Conservation (phyloP, 2,113 vertebrate species). For the Propithecus coquereli region DNA sequence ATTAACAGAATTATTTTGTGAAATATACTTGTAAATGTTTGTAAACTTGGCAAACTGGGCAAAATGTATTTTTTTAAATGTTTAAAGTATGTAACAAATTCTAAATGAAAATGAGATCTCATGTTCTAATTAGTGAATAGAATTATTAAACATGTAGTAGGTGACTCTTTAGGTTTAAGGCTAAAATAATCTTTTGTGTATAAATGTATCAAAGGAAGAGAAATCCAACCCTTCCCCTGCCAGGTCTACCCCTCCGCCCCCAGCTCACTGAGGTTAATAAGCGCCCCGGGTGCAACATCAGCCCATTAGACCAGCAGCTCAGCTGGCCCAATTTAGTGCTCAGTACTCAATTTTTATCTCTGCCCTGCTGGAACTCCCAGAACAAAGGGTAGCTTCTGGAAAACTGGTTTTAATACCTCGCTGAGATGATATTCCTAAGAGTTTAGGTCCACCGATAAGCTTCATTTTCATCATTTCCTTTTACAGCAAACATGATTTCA, state of each 20-base stretch:
- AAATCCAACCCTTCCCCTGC: neutral
- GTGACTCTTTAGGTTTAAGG: neutral
- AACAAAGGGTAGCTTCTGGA: neutral
- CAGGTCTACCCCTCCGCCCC: neutral
- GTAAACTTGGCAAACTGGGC: neutral
- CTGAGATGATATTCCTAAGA: conserved; percentile 2
- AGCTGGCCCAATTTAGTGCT: neutral
- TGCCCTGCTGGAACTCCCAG: neutral
- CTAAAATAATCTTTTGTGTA: neutral
- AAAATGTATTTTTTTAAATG: neutral
- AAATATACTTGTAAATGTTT: neutral
- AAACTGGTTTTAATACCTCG: conserved; percentile 19
- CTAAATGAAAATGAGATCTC: neutral
- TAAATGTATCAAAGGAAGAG: conserved; percentile 9
- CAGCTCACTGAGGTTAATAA: neutral
- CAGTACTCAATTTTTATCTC: neutral
- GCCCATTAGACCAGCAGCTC: neutral
- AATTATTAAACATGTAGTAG: conserved; percentile 2
- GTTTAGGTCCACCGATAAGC: neutral
- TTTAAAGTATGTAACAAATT: conserved; percentile 18
- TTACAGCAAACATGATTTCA: neutral
- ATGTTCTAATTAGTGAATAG: conserved; percentile 19
- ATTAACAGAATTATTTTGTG: conserved; percentile 5
- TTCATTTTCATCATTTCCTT: conserved; percentile 26
- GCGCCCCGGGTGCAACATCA: neutral